Conservation (phyloP, 2,888 invertebrate species). For the Podabrus alpinus region DNA sequence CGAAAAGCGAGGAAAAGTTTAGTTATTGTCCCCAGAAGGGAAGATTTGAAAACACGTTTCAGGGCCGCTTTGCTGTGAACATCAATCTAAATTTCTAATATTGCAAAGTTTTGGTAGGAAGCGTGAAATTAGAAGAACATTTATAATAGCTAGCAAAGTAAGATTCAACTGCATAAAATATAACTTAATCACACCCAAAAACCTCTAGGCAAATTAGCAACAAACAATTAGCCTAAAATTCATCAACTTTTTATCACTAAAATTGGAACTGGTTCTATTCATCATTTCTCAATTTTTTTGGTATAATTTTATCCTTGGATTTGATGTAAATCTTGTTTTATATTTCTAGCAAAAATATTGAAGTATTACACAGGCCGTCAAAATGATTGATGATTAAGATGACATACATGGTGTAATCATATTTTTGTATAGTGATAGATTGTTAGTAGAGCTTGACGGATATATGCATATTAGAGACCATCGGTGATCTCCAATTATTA, state of each 20-base stretch:
- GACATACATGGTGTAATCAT: not conserved
- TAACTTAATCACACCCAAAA: not conserved
- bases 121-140: not conserved
- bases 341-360: not conserved
- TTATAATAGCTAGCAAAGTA: not conserved
- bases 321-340: not conserved
- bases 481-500: not conserved
- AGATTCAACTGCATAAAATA: not conserved
- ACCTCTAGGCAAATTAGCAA: not conserved
- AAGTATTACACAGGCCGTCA: not conserved
- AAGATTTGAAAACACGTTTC: no score
- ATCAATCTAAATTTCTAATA: not conserved
- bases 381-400: constrained; percentile 1
- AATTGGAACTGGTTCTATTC: not conserved
- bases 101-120: not conserved
- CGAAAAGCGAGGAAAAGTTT: not conserved
- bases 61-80: not conserved
- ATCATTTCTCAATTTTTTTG: not conserved
- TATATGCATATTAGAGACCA: not conserved
- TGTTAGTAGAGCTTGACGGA: not conserved
- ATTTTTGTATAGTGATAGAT: not conserved
- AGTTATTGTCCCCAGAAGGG: no score
- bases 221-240: not conserved
- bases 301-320: not conserved
- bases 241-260: not conserved